A percentile compares a stretch with the other conserved stretches of the same genome.
Conservation (phyloP, 2,113 vertebrate genomes). For the Antennarius striatus region DNA sequence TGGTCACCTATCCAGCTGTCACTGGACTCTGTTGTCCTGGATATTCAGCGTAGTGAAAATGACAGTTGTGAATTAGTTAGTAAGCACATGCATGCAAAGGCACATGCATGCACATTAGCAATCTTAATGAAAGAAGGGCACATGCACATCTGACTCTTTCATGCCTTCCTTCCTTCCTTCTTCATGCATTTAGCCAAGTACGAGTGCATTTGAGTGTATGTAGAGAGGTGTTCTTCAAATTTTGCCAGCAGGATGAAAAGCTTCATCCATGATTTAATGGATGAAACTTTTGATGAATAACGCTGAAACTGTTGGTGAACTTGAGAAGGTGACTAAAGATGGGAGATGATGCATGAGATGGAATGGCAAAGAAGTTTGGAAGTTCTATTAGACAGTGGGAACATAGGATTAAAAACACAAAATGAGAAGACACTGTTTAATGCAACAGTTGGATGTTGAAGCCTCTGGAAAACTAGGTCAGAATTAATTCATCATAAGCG, state of each 20-base stretch:
- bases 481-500: too few species aligned
- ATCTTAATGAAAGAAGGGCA: neutral
- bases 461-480: too few species aligned
- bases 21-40: slow-evolving; percentile 15
- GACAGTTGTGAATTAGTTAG: slow-evolving; percentile 10
- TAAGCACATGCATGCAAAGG: neutral
- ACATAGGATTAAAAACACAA: too few species aligned
- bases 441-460: too few species aligned
- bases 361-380: neutral
- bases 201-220: slow-evolving; percentile 12
- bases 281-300: too few species aligned
- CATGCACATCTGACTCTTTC: slow-evolving; percentile 16
- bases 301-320: neutral
- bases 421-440: too few species aligned
- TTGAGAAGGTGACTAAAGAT: neutral
- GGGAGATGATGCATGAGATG: neutral
- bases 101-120: slow-evolving; percentile 5
- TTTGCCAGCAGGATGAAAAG: slow-evolving; percentile 38
- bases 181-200: slow-evolving; percentile 12
- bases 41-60: slow-evolving; percentile 11
- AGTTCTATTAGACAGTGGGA: too few species aligned
- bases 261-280: too few species aligned
- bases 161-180: slow-evolving; percentile 22
- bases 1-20: slow-evolving; percentile 24
- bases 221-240: slow-evolving; percentile 34